Base-by-base conservation (phyloP, 2,888 invertebrate species). In the Andricus quercusramuli region DNA sequence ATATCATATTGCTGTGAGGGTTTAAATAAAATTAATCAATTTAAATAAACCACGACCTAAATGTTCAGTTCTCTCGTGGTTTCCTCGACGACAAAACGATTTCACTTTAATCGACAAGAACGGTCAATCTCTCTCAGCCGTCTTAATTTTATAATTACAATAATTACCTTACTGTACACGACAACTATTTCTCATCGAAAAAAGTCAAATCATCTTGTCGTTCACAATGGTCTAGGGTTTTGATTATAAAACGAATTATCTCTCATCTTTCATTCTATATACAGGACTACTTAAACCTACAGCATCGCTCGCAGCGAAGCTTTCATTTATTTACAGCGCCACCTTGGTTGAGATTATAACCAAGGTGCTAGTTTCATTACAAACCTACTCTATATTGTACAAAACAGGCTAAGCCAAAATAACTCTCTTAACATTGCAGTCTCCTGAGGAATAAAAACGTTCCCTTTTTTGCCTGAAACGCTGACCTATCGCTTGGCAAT, bases 71-170 rank as follows among this genome's bases (percentile, higher is more conserved):
- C 74, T 74, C 74, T 74, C 74, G 32, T 74, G 74, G 74, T n/a
- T 74, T 25, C 9, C 20, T 29, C 17, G 20, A 25, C 44, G 44
- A 74, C 25, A 56, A 74, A 32, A 74, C n/a, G 32, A 74, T 74
- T 56, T 32, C n/a, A 29, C 20, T 13, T n/a, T 15, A 25, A 11
- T 74, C 32, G 51, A 74, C 37, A 56, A 56, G 56, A 56, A 74
- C 56, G 32, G 20, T 32, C 32, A 56, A 74, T 74, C 51, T 22
- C 51, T 22, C 20, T 32, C 13, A 74, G 56, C 15, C 56, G 74
- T 74, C 56, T 74, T 74, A 74, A 56, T 74, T 74, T 74, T 56
- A 70, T 74, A 74, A 74, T 74, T 56, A 70, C 70, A 70, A 47
- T 70, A 70, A 70, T 70, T 51, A 70, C 47, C 20, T 47, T 70